Percentiles rank a stretch among this genome's conserved stretches.
Evolutionary conservation across 2,797 vertebrate species (phyloP).

Genomic region (Hemitrygon akajei): DNA sequence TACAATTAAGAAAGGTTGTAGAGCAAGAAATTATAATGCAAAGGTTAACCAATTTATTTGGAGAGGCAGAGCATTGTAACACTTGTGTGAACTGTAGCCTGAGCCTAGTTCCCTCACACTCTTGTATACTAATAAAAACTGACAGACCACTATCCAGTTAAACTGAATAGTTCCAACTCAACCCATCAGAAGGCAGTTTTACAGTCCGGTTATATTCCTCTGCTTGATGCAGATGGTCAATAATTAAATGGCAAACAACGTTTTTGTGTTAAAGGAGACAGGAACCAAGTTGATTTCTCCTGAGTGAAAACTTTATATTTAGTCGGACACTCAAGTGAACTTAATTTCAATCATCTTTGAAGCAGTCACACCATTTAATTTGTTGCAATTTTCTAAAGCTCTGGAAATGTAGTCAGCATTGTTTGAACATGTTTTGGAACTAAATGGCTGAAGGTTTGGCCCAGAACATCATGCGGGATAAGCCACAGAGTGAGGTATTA

Average conservation of each 20-base stretch:
- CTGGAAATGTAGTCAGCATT: background rate
- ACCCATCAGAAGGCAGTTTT: background rate
- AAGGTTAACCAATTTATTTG: conserved; percentile 22
- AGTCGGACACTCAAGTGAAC: background rate
- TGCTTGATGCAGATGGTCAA: background rate
- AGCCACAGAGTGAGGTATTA: background rate
- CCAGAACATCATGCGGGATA: background rate
- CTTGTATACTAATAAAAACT: background rate
- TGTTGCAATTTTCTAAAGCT: background rate
- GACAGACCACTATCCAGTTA: background rate
- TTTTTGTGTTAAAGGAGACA: background rate
- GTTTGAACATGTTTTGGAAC: background rate
- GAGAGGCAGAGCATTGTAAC: background rate
- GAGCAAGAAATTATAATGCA: background rate
- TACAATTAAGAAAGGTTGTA: background rate
- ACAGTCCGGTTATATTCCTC: background rate
- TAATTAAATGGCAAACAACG: background rate
- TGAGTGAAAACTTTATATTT: background rate
- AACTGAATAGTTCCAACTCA: too few species aligned
- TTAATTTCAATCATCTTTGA: background rate
- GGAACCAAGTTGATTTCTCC: background rate
- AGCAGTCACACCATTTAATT: background rate
- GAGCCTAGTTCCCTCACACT: background rate
- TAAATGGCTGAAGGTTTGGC: background rate
- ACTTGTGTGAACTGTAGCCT: background rate